Base-by-base conservation (phyloP, 2,888 invertebrate species). In the Nowickia ferox region DNA sequence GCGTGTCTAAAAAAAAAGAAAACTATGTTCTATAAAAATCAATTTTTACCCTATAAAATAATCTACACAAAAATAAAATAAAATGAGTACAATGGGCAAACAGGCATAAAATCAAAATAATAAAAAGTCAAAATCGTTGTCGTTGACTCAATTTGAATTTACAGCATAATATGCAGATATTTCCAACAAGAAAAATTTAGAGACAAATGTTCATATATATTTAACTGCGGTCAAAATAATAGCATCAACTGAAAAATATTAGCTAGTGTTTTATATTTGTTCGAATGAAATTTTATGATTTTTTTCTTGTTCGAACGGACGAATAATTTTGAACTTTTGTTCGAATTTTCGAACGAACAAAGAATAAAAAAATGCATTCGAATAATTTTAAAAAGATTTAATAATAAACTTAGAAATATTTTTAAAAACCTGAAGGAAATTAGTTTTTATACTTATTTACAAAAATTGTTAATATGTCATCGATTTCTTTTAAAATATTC, bases 41-140 rank as follows among this genome's bases (percentile, higher is more conserved):
- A 74, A 85, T 81, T 81, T 81, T 81, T 81, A 85, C 77, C 72
- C 81, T 69, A 77, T 77, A 76, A 84, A 84, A 59, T 63, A 68
- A 42, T 8, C 17, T 68, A 71, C 53, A 76, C 53, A 75, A 44
- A 74, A 69, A 76, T 77, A 74, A 80, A 72, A 71, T 75, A 44
- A 63, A 71, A 75, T 82, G 71, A 68, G 46, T 55, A 46, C 48
- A 48, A 61, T 40, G 53, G 55, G 38, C 30, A 30, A 65, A 74
- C 48, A 22, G 55, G 63, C 15, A 55, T 46, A 63, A 42, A 42
- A 80, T 30, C 5, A 30, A 6, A 30, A 30, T 6, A 55, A 57
- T 38, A 51, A n/a, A 72, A 84, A 57, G 9, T 74, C 51, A 74
- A 59, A 40, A 55, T 1, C 17, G 17, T 80, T 79, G 66, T 77